Evolutionary conservation across 2,113 vertebrate species (phyloP).

Genomic region (Microcebus jonahi): DNA sequence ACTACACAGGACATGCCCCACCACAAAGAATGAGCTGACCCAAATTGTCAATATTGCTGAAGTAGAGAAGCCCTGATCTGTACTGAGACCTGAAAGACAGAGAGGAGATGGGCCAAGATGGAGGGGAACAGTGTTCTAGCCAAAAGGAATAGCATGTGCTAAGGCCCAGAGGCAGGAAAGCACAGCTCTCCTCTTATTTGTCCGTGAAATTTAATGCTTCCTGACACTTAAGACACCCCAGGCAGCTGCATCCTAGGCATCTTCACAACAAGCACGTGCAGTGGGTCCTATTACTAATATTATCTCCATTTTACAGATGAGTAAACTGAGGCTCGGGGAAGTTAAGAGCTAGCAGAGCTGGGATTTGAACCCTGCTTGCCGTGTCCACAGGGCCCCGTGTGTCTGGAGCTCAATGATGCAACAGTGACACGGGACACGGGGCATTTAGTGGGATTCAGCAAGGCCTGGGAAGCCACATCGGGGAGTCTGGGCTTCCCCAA

Average conservation of each 20-base stretch:
- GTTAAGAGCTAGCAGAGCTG: not conserved
- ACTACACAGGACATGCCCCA: not conserved
- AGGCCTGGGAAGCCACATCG: rapidly evolving
- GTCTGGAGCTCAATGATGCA: not conserved
- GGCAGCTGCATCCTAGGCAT: not conserved
- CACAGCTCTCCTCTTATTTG: not conserved
- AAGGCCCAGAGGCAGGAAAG: not conserved
- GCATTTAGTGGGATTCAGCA: rapidly evolving
- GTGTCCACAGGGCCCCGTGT: not conserved
- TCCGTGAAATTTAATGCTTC: too few species aligned
- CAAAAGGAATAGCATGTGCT: not conserved
- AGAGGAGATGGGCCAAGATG: not conserved
- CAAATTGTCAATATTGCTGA: rapidly evolving
- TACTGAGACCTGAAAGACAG: not conserved
- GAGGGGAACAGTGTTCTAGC: not conserved
- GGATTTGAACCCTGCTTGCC: not conserved
- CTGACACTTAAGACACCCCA: not conserved
- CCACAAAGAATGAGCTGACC: not conserved
- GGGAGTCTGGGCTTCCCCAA: not conserved
- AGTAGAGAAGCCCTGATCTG: not conserved
- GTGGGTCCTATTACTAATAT: not conserved
- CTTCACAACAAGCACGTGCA: not conserved
- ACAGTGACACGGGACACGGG: rapidly evolving
- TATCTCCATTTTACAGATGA: not conserved
- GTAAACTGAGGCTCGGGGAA: not conserved